phyloP scores from a whole-genome alignment of 1,140 invertebrate genomes.

The Drosophila pseudoananassae region DNA sequence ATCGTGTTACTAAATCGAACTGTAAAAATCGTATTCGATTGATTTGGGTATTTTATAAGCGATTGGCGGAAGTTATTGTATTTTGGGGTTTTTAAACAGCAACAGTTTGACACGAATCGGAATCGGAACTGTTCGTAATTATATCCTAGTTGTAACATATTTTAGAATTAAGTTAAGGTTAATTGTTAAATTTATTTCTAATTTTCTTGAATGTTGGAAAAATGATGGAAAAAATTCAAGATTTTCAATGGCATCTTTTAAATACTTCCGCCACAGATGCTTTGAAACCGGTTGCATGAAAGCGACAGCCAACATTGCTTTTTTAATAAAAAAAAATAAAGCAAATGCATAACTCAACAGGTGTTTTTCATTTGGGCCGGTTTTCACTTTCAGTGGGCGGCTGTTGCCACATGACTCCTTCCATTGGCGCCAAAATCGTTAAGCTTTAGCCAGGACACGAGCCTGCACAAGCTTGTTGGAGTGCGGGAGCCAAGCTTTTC shows the following conservation, averaged over 20 bases:
- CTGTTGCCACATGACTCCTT: conserved; percentile 21
- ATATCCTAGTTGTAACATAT: conserved; percentile 38
- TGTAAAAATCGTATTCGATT: conserved; percentile 20
- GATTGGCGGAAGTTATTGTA: conserved; percentile 46
- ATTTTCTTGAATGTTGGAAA: conserved; percentile 69
- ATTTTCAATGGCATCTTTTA: conserved; percentile 51
- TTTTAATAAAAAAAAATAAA: conserved; percentile 42
- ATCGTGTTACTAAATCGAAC: conserved; percentile 30
- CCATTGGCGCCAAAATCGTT: neutral
- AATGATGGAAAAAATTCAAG: conserved; percentile 50
- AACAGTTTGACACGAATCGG: conserved; percentile 18
- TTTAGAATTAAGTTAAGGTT: conserved; percentile 54
- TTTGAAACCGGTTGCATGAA: conserved; percentile 26
- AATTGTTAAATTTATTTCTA: conserved; percentile 66
- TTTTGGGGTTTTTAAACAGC: conserved; percentile 18
- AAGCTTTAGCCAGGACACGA: conserved; percentile 51
- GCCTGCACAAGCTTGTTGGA: conserved; percentile 28
- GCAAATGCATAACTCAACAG: conserved; percentile 12
- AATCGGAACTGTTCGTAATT: conserved; percentile 10
- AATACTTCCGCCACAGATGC: conserved; percentile 23
- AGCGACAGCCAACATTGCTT: conserved; percentile 17
- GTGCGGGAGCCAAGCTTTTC: conserved; percentile 45
- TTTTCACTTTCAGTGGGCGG: conserved; percentile 5
- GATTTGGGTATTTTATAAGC: conserved; percentile 25
- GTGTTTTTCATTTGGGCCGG: conserved; percentile 18